Evolutionary conservation across 2,113 vertebrate species (phyloP), one percentile per base, ranked within the genome.

Genomic region (Atherinomorus stipes): DNA sequence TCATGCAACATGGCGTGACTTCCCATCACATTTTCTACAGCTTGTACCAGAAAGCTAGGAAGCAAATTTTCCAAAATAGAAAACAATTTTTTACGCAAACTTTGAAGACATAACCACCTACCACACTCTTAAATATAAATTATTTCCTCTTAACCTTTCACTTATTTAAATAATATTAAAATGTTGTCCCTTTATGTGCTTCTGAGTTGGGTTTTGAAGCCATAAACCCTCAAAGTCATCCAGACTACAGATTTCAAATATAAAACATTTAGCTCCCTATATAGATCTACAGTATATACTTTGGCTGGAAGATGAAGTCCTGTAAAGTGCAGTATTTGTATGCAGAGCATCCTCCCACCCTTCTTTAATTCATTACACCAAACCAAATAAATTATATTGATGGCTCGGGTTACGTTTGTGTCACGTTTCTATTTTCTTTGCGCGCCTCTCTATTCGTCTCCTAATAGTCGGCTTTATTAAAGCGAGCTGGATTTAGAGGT

Each of bases 401-500:
- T 76, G 61, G 64, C 67, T 80, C 38, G 67, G 64, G 83, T 80
- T 53, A 60, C 40, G 68, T 58, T 23, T 44, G 58, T 47, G 75
- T 61, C 54, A 60, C n/a, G 8, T 53, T 42, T 37, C 58, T 21
- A 26, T 71, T 49, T 47, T 37, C 57, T 52, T 6, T 25, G 28
- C 61, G 64, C 15, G 45, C 7, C 68, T 38, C 26, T 38, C 23
- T 50, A 37, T 50, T 28, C 21, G 2, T 21, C 31, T 73, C 57
- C 71, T 23, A 64, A 80, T 57, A 40, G 50, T 47, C 40, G 40
- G 47, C 15, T 21, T 34, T 31, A 28, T 42, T 40, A 26, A 58
- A 15, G 54, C 23, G 31, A 26, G 47, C 45, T 51, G 65, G n/a
- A 90, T 77, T 94, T 91, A 99, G 1, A 99, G 90, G 90, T 91